A percentile compares a stretch with the other conserved stretches of the same genome.
Conservation (phyloP, 2,113 vertebrate species). For the Toxotes jaculatrix region DNA sequence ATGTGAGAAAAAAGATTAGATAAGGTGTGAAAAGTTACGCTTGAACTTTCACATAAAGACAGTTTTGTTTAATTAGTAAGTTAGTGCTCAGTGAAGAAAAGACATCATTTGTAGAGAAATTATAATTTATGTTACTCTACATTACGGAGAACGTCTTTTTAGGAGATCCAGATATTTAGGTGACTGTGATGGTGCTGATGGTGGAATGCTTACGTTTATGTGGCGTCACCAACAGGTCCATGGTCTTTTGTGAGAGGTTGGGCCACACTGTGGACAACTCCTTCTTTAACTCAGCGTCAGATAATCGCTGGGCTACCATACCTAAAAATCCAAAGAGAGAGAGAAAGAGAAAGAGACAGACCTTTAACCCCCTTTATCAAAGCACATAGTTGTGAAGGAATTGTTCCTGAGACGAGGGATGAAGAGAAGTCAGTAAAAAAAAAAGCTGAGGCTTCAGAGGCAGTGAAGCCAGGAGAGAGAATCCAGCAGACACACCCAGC, state of each 20-base stretch:
- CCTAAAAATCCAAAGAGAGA: conserved; percentile 74
- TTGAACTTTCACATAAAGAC: not conserved
- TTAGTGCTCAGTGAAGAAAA: not conserved
- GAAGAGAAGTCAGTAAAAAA: conserved; percentile 29
- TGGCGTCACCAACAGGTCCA: conserved; percentile 95
- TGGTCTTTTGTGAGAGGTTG: conserved; percentile 93
- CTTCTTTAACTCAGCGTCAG: conserved; percentile 92
- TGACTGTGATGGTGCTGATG: not conserved
- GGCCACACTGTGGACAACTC: conserved; percentile 94
- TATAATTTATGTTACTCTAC: not conserved
- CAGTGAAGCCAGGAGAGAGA: conserved; percentile 43
- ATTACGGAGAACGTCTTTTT: not conserved
- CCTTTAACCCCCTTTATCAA: not conserved
- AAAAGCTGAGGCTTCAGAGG: conserved; percentile 11
- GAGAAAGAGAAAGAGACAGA: not conserved
- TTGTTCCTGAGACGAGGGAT: not conserved
- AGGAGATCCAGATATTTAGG: too few species aligned
- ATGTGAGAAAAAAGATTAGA: not conserved
- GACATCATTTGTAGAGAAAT: too few species aligned
- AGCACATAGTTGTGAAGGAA: not conserved
- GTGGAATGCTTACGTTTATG: conserved; percentile 88
- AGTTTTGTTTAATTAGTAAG: not conserved
- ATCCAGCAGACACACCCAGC: conserved; percentile 13
- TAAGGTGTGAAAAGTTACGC: not conserved
- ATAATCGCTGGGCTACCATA: conserved; percentile 90